Evolutionary conservation across 2,113 vertebrate genomes (phyloP).

Genomic region (Cheirogaleus medius): DNA sequence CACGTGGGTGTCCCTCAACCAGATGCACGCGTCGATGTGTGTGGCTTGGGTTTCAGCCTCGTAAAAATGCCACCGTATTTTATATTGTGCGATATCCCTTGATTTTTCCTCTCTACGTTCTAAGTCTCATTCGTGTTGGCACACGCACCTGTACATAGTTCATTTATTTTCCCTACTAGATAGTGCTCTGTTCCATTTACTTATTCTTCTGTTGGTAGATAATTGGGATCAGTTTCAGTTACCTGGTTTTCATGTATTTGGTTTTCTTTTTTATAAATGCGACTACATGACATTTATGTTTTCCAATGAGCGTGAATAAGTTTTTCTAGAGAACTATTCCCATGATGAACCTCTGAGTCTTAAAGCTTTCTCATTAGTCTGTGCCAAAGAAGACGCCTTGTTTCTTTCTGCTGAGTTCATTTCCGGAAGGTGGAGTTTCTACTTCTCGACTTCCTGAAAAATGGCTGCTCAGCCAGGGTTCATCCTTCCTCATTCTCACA

Average conservation of each 20-base stretch:
- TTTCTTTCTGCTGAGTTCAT: neutral
- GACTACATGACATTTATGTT: neutral
- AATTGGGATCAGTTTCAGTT: neutral
- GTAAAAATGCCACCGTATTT: neutral
- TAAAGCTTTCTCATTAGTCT: neutral
- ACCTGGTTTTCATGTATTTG: neutral
- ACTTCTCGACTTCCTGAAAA: neutral
- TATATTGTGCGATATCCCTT: neutral
- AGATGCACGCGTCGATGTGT: rapidly evolving
- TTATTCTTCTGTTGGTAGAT: neutral
- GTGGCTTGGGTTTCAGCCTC: neutral
- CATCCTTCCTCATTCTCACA: neutral
- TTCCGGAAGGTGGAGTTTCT: neutral
- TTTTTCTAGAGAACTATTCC: neutral
- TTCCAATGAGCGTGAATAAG: neutral
- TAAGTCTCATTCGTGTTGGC: neutral
- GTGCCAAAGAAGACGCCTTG: neutral
- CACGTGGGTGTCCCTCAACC: rapidly evolving
- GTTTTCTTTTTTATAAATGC: neutral
- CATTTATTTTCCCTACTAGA: neutral
- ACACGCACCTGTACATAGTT: neutral
- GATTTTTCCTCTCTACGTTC: neutral
- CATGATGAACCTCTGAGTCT: neutral
- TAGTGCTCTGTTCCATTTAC: neutral
- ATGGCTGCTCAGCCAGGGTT: neutral